Evolutionary conservation across 2,113 vertebrate species (phyloP), one percentile per base, ranked within the genome.

Genomic region (Panthera leo): DNA sequence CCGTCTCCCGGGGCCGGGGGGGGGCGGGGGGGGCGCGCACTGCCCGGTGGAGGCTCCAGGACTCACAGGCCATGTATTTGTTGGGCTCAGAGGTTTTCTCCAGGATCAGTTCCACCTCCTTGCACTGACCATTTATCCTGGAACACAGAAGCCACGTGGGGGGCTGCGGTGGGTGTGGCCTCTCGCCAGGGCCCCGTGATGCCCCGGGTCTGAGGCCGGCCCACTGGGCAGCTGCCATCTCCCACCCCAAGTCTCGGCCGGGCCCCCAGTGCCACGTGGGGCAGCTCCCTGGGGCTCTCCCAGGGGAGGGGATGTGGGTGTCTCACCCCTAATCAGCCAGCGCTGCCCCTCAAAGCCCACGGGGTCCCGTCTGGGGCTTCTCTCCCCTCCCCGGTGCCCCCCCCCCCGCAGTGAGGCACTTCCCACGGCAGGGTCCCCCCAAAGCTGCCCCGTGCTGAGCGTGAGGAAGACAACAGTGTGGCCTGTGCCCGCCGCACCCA

Each of bases 51-150:
- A 5, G n/a, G 39, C 55, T 5, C 21, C 6, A 2, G 29, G 51
- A 95, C 96, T 97, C 94, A 97, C 96, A 0, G 18, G 68, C 19
- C 0, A 0, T 90, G 91, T 73, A 97, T 79, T 82, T 94, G 7
- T 39, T 12, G 0, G 84, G 79, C 5, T 94, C 5, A 0, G 42
- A 18, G 0, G 88, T 90, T 65, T 73, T 89, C 84, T 95, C 18
- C 23, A 97, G 65, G 42, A 61, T 1, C 16, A 1, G 1, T 16
- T 6, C 78, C 0, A 12, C 0, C n/a, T 97, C 34, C 2, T 1
- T 19, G 63, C 97, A 97, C 9, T 9, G 73, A 16, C 91, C 94
- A 0, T 29, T 7, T 1, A 23, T 0, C 95, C 96, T 97, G 68
- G 42, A 63, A 89, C 51, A 71, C 67, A 94, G 84, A 89, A 23